Percentiles rank a stretch among this genome's conserved stretches.
Evolutionary conservation across 2,797 vertebrate species (phyloP).

Genomic region (Atherinosoma microstoma): DNA sequence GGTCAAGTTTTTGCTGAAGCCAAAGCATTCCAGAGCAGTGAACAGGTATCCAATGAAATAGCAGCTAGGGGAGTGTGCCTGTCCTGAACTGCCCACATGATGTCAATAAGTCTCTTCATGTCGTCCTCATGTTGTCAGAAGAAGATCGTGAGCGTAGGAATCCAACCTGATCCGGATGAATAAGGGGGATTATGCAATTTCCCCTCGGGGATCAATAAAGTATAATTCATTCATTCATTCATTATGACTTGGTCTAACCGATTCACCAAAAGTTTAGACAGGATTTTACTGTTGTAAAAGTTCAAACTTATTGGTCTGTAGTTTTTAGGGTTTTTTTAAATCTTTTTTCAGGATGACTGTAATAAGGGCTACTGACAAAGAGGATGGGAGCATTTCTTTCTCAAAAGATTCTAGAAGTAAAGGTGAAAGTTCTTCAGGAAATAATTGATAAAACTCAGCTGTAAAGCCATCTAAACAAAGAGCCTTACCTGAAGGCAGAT

Average conservation of each 20-base stretch:
- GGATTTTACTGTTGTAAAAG: not conserved
- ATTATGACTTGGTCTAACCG: not conserved
- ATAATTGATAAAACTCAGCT: not conserved
- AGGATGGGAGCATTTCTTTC: not conserved
- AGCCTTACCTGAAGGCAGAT: not conserved
- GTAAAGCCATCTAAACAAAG: not conserved
- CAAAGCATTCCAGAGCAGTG: not conserved
- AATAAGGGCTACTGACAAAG: not conserved
- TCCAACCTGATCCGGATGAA: constrained; percentile 11
- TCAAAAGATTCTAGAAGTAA: not conserved
- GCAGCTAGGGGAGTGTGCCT: not conserved
- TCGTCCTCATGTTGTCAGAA: not conserved
- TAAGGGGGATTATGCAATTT: not conserved
- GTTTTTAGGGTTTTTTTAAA: not conserved
- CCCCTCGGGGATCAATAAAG: no score
- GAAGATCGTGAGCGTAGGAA: not conserved
- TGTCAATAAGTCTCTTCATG: not conserved
- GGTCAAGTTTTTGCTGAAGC: not conserved
- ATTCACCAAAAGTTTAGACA: not conserved
- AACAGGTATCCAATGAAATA: not conserved
- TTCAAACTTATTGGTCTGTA: not conserved
- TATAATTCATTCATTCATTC: no score
- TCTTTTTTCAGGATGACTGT: not conserved
- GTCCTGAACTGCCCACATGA: not conserved
- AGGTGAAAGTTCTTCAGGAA: not conserved